These are phyloP conservation scores for Cephalophus harveyi DNA, from an alignment of 2,113 vertebrate species.

Conservation along the genomic window DNA sequence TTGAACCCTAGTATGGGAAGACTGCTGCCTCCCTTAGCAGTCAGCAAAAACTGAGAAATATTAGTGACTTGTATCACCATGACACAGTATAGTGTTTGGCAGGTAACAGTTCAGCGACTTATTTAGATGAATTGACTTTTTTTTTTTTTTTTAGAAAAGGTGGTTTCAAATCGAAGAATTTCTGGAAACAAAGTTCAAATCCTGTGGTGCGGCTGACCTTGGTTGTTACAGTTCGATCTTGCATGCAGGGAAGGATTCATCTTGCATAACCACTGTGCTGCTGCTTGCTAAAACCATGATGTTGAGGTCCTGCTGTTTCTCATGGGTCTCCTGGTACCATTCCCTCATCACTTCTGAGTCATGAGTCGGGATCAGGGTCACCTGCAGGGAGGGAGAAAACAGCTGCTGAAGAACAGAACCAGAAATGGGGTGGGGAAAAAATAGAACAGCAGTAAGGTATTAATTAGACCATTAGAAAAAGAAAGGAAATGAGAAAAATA, in stretches of 20 bases:
- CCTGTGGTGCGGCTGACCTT: constrained; percentile 71
- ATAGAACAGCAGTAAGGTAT: not conserved
- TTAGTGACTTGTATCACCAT: constrained; percentile 81
- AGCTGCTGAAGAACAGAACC: not conserved
- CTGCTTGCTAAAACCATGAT: constrained; percentile 99
- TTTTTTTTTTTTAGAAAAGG: constrained; percentile 80
- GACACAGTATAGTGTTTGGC: constrained; percentile 82
- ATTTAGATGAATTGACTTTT: constrained; percentile 77
- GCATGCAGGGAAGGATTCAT: constrained; percentile 98
- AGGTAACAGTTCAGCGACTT: constrained; percentile 82
- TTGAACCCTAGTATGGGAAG: constrained; percentile 79
- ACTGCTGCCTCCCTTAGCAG: constrained; percentile 81
- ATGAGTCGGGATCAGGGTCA: constrained; percentile 97
- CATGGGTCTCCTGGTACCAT: constrained; percentile 98
- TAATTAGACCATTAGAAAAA: not conserved
- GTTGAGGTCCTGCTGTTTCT: constrained; percentile 97
- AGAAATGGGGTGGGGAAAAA: not conserved
- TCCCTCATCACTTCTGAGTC: constrained; percentile 98
- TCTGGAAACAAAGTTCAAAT: constrained; percentile 78
- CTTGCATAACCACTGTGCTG: constrained; percentile 99
- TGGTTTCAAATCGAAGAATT: constrained; percentile 80
- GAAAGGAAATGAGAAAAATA: not conserved
- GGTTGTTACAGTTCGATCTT: constrained; percentile 94
- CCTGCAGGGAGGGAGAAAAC: constrained; percentile 78
- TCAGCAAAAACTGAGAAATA: constrained; percentile 81